Percentiles rank a stretch among this genome's conserved stretches.
phyloP scores from a whole-genome alignment of 1,140 invertebrate species.

The Apis mellifera region Amel_HAv3.1 CM009940.2:2938001-2938500 shows the following conservation, averaged over 20 bases:
- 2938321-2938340: constrained; percentile 59
- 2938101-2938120: no score
- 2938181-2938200: no score
- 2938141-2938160: no score
- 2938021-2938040: no score
- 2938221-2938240: background rate
- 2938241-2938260: background rate
- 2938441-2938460: constrained; percentile 45
- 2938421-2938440: constrained; percentile 56
- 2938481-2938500: background rate
- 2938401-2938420: constrained; percentile 9
- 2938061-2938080: no score
- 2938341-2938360: constrained; percentile 61
- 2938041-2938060: no score
- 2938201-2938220: no score
- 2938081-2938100: no score
- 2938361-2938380: constrained; percentile 57
- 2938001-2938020: no score
- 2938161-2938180: no score
- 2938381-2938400: constrained; percentile 39
- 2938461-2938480: constrained; percentile 11
- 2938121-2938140: no score
- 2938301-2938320: constrained; percentile 18
- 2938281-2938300: constrained; percentile 45
- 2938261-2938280: no score